Evolutionary conservation across 2,888 invertebrate genomes (phyloP).

Genomic region (Brachyptera putata): DNA sequence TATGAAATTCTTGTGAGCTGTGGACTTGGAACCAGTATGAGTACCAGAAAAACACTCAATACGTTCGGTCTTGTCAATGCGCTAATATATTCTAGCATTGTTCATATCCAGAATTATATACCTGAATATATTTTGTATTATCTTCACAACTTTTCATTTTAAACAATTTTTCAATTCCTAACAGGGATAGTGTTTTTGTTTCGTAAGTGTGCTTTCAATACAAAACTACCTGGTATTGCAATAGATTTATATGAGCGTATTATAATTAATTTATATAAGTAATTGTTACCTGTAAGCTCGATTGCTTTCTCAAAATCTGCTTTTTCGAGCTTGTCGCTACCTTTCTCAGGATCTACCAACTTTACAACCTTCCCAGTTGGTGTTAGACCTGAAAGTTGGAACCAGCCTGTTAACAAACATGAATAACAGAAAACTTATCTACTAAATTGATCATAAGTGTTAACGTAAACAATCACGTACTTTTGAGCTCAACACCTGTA

Average conservation of each 20-base stretch:
- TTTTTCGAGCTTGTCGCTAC: constrained; percentile 57
- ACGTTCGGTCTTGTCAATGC: too few relatives aligned
- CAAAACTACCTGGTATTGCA: background rate
- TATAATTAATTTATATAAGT: background rate
- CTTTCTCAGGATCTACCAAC: constrained; percentile 57
- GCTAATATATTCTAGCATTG: too few relatives aligned
- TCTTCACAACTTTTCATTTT: too few relatives aligned
- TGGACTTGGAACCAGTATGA: too few relatives aligned
- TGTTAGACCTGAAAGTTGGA: background rate
- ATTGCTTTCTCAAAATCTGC: constrained; percentile 87
- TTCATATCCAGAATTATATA: too few relatives aligned
- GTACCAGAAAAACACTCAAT: too few relatives aligned
- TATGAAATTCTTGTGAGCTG: too few relatives aligned
- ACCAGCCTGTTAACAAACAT: background rate
- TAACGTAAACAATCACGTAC: too few relatives aligned
- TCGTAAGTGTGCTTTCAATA: too few relatives aligned
- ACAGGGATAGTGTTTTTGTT: too few relatives aligned
- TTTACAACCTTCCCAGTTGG: background rate
- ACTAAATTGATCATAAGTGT: background rate
- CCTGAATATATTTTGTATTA: too few relatives aligned
- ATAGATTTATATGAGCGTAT: background rate
- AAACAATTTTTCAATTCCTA: too few relatives aligned
- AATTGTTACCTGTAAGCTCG: constrained; percentile 66
- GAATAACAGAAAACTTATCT: constrained; percentile 12
- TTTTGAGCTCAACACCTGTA: constrained; percentile 63